Evolutionary conservation across 2,888 invertebrate genomes (phyloP), one percentile per base, ranked within the genome.

Genomic region (Cylindroiulus punctatus): DNA sequence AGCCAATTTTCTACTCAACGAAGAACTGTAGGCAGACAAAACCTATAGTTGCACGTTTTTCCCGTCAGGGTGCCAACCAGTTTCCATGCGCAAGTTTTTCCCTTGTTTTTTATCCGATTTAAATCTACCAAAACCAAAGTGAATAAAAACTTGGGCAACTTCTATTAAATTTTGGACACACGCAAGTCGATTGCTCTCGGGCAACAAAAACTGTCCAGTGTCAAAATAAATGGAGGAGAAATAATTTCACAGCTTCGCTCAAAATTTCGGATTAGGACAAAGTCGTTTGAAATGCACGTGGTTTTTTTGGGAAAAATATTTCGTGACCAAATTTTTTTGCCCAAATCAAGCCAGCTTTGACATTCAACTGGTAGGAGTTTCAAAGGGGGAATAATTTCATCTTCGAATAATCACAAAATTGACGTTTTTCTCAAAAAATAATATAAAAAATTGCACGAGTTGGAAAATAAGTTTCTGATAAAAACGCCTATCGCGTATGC

Each of bases 181-280:
- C 26, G 76, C 76, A 26, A 4, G 12, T 65, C 10, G 26, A 65
- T 65, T 30, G 76, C 76, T 30, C 17, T 76, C 17, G 1, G 30
- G 0, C 0, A 26, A 30, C 26, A 76, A 76, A 76, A 76, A 76
- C 26, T 14, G 14, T 76, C 17, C 14, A 32, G 30, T 30, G 30
- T 76, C 30, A 76, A 76, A 76, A 32, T 76, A 30, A 76, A 32
- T 76, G 76, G 30, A 30, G 76, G 30, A 30, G 76, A 76, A 76
- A 76, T 76, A 76, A 76, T 76, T 76, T 76, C 76, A 76, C 76
- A 30, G 30, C 32, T 76, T 76, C 30, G 30, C 12, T 12, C 14
- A 4, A 76, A 76, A 32, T 76, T 76, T 76, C 8, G 12, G 26
- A 26, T 26, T 26, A 22, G 5, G 36, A 8, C 1, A 65, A 76